Percentiles rank a stretch among this genome's conserved stretches.
phyloP scores from a whole-genome alignment of 2,888 invertebrate species.

The Oscheius sp. region DNA sequence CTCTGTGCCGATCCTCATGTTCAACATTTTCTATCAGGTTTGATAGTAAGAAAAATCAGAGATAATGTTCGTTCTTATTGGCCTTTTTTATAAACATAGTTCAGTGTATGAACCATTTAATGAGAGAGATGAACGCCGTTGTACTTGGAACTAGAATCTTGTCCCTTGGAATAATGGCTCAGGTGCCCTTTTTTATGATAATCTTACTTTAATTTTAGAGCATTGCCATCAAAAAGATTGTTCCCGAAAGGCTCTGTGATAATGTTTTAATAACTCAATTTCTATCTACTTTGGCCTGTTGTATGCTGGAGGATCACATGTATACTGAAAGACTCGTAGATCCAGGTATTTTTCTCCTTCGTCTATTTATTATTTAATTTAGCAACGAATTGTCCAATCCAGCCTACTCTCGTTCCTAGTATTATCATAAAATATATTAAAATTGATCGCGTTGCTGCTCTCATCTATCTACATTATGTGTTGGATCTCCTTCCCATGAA shows the following conservation, averaged over 20 bases:
- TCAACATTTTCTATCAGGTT: slow-evolving; percentile 54
- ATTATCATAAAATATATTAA: slow-evolving; percentile 9
- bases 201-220: slow-evolving; percentile 9
- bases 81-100: not conserved
- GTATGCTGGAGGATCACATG: slow-evolving; percentile 46
- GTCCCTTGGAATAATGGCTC: not conserved
- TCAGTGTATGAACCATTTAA: not conserved
- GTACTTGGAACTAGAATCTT: not conserved
- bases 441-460: slow-evolving; percentile 11
- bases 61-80: slow-evolving; percentile 12
- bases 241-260: slow-evolving; percentile 34
- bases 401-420: not conserved
- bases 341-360: slow-evolving; percentile 16
- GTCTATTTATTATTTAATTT: too few relatives aligned
- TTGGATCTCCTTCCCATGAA: slow-evolving; percentile 28
- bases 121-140: slow-evolving; percentile 4
- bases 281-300: slow-evolving; percentile 38
- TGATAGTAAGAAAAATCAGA: slow-evolving; percentile 35
- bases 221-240: slow-evolving; percentile 23
- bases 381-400: slow-evolving; percentile 5
- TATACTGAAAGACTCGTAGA: not conserved
- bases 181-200: not conserved
- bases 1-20: slow-evolving; percentile 59
- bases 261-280: slow-evolving; percentile 49
- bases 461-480: slow-evolving; percentile 28